These are phyloP conservation scores for Sporophila hypoxantha DNA, from an alignment of 2,113 vertebrate species.

Conservation along the genomic window DNA sequence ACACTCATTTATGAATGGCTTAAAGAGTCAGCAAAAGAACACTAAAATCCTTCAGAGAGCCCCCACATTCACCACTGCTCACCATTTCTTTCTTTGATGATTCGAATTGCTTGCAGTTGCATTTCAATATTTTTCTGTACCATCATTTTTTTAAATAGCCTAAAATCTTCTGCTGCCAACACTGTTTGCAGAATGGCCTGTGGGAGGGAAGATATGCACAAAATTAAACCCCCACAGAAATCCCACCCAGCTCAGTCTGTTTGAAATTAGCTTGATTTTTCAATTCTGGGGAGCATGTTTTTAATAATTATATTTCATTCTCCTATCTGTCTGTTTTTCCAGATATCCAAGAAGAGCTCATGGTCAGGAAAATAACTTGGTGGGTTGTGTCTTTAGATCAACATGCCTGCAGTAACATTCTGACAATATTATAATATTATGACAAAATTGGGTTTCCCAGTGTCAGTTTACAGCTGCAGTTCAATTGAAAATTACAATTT, in stretches of 20 bases:
- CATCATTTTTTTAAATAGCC: slow-evolving; percentile 93
- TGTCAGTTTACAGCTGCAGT: background rate
- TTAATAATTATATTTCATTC: background rate
- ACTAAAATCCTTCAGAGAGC: background rate
- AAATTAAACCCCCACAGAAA: background rate
- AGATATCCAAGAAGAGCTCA: background rate
- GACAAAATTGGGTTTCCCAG: background rate
- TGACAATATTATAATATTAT: background rate
- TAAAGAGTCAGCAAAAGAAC: background rate
- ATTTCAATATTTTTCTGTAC: slow-evolving; percentile 96
- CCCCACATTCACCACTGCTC: background rate
- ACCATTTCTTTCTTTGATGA: slow-evolving; percentile 95
- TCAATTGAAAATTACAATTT: background rate
- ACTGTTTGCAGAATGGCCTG: slow-evolving; percentile 89
- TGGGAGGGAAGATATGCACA: background rate
- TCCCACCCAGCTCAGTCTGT: background rate
- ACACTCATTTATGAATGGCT: background rate
- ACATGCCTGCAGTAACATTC: background rate
- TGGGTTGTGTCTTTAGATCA: background rate
- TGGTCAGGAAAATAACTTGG: background rate
- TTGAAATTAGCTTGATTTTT: background rate
- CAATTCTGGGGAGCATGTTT: background rate
- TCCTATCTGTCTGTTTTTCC: background rate
- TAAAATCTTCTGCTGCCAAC: slow-evolving; percentile 92
- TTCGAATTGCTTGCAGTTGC: slow-evolving; percentile 91